Percentiles rank a stretch among this genome's conserved stretches.
Conservation (phyloP, 2,888 invertebrate genomes). For the Trachelus stipa region DNA sequence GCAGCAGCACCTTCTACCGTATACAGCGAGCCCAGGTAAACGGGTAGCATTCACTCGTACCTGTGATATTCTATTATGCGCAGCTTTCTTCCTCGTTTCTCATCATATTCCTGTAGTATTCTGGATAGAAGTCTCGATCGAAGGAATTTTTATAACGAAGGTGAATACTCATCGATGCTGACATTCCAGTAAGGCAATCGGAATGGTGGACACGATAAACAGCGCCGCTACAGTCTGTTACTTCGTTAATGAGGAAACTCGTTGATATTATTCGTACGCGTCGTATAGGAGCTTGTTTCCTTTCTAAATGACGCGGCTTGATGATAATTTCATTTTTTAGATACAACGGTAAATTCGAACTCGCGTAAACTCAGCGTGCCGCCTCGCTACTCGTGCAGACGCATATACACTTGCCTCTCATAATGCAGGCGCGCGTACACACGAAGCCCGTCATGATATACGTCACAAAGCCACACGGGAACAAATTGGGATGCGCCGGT, state of each 20-base stretch:
- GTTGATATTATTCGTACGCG: not conserved
- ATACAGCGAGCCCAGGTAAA: not conserved
- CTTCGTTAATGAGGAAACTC: not conserved
- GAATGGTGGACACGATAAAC: not conserved
- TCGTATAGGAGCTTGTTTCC: not conserved
- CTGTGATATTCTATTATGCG: not conserved
- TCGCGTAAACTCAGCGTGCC: not conserved
- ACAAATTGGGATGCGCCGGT: conserved; percentile 49
- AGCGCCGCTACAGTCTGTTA: not conserved
- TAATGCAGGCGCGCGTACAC: not conserved
- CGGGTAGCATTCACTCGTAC: not conserved
- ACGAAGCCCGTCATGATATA: not conserved
- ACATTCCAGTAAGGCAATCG: not conserved
- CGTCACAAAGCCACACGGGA: conserved; percentile 26
- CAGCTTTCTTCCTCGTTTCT: conserved; percentile 1
- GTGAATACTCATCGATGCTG: not conserved
- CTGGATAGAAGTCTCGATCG: not conserved
- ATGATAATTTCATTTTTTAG: not conserved
- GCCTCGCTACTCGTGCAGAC: not conserved
- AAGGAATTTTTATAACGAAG: not conserved
- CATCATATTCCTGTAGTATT: conserved; percentile 1
- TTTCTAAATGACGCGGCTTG: not conserved
- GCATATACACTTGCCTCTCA: not conserved
- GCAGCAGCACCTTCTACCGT: not conserved
- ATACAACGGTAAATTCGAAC: not conserved